phyloP scores from a whole-genome alignment of 1,140 invertebrate genomes.

The Gonioctena quinquepunctata region DNA sequence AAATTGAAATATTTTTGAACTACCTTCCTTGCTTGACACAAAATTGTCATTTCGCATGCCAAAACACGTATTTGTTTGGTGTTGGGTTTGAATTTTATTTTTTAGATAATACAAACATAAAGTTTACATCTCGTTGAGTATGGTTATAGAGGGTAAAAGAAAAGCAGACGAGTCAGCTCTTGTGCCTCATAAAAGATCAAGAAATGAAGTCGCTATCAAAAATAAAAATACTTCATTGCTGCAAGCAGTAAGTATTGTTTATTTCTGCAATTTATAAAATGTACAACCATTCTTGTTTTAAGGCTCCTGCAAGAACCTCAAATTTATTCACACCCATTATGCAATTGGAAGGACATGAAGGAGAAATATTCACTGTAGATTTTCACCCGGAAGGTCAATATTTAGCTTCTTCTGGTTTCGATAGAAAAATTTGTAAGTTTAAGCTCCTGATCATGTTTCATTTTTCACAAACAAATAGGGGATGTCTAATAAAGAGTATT shows the following conservation, averaged over 20 bases:
- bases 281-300: too few species aligned
- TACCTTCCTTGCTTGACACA: too few species aligned
- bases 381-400: constrained; percentile 97
- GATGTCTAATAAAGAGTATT: too few species aligned
- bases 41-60: too few species aligned
- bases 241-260: constrained; percentile 59
- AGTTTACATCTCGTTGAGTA: too few species aligned
- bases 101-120: too few species aligned
- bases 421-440: constrained; percentile 91
- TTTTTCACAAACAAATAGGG: too few species aligned
- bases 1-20: too few species aligned
- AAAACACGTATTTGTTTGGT: too few species aligned
- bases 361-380: constrained; percentile 90
- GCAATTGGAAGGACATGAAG: constrained; percentile 95
- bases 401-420: constrained; percentile 94
- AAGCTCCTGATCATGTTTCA: too few species aligned
- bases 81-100: too few species aligned
- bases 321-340: constrained; percentile 92
- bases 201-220: constrained; percentile 70
- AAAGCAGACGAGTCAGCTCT: constrained; percentile 73
- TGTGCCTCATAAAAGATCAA: constrained; percentile 71
- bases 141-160: constrained; percentile 64
- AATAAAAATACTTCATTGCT: constrained; percentile 71
- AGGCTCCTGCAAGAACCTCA: constrained; percentile 78
- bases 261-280: too few species aligned